These are phyloP conservation scores for Thalassaphorura encarpata DNA, from an alignment of 1,140 invertebrate species.

Conservation along the genomic window DNA sequence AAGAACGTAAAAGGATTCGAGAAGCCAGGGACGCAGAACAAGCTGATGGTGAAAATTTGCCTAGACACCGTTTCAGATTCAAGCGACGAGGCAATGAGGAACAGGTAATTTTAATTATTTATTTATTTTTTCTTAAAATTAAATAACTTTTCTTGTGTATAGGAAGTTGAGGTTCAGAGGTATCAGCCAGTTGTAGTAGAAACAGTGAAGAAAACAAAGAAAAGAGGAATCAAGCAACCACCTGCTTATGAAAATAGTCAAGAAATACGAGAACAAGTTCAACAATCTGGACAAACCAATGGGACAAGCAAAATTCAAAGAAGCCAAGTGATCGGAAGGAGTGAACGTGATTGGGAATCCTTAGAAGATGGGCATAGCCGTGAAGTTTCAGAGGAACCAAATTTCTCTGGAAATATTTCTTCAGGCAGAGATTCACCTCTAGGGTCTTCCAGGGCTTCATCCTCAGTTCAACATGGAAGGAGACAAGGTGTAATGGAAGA, in stretches of 20 bases:
- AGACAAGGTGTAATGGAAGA: slow-evolving; percentile 55
- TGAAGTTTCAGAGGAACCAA: slow-evolving; percentile 26
- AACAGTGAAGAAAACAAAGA: neutral
- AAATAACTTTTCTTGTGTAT: slow-evolving; percentile 34
- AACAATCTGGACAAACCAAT: neutral
- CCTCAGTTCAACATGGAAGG: slow-evolving; percentile 15
- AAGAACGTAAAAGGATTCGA: slow-evolving; percentile 4
- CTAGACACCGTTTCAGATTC: slow-evolving; percentile 42
- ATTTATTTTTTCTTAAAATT: too few species aligned
- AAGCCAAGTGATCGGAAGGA: slow-evolving; percentile 18
- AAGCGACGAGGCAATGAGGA: slow-evolving; percentile 40
- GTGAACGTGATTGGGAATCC: slow-evolving; percentile 30
- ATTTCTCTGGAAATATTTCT: slow-evolving; percentile 22
- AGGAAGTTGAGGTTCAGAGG: slow-evolving; percentile 36
- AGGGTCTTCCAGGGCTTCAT: slow-evolving; percentile 28
- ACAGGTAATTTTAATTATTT: too few species aligned
- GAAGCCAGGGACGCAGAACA: slow-evolving; percentile 41
- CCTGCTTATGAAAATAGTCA: slow-evolving; percentile 34
- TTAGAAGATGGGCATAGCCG: slow-evolving; percentile 22
- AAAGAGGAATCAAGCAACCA: slow-evolving; percentile 33
- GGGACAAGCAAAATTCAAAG: neutral
- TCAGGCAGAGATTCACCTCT: slow-evolving; percentile 22
- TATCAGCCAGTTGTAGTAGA: slow-evolving; percentile 13
- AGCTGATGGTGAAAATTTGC: slow-evolving; percentile 30
- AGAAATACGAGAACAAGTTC: neutral